Evolutionary conservation across 2,113 vertebrate species (phyloP).

Genomic region (Salminus brasiliensis): DNA sequence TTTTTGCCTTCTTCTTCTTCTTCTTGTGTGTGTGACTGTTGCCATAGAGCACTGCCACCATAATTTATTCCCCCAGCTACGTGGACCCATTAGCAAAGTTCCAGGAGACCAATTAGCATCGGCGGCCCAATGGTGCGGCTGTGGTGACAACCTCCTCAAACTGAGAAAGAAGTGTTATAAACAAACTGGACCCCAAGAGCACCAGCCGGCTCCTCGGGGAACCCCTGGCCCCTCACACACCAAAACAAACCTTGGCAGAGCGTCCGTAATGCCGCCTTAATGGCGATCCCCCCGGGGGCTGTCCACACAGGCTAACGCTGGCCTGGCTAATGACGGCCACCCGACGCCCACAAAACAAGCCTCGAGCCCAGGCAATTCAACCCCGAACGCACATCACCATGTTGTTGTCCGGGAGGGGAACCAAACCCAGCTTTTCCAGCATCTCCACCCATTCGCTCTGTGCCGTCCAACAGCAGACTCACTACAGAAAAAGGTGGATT

Average conservation of each 20-base stretch:
- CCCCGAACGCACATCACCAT: background rate
- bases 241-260: constrained; percentile 80
- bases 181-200: constrained; percentile 87
- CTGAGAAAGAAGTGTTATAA: constrained; percentile 81
- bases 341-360: constrained; percentile 23
- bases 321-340: constrained; percentile 70
- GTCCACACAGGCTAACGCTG: constrained; percentile 65
- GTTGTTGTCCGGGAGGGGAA: too few relatives aligned
- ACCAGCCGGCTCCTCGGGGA: constrained; percentile 70
- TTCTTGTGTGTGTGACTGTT: constrained; percentile 64
- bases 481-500: constrained; percentile 56
- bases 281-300: constrained; percentile 72
- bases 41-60: constrained; percentile 65
- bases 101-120: constrained; percentile 85
- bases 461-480: constrained; percentile 57
- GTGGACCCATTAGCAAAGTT: constrained; percentile 84
- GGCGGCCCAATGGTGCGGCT: constrained; percentile 77
- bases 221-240: constrained; percentile 67
- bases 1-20: constrained; percentile 60
- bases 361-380: background rate
- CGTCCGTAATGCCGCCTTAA: constrained; percentile 75
- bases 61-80: constrained; percentile 80
- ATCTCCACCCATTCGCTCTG: background rate
- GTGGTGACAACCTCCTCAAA: constrained; percentile 82
- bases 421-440: background rate